A percentile compares a stretch with the other conserved stretches of the same genome.
phyloP scores from a whole-genome alignment of 2,113 vertebrate genomes.

The Cygnus atratus region DNA sequence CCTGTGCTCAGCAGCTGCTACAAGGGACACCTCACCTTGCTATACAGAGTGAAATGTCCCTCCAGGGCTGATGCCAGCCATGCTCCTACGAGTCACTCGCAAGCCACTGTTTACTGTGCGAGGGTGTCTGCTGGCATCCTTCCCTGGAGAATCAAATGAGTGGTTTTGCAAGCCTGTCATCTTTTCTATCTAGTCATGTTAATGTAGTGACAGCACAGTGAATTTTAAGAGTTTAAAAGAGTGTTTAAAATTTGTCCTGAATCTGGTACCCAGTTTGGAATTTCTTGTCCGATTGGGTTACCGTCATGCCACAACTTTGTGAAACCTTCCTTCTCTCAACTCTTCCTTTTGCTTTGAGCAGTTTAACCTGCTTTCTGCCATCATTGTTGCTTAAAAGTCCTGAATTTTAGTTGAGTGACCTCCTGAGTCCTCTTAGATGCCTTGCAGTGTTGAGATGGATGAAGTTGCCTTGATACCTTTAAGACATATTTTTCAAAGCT shows the following conservation, averaged over 20 bases:
- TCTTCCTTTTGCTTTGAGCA: not conserved
- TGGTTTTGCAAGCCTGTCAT: not conserved
- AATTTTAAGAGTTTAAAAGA: not conserved
- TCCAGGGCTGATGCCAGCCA: not conserved
- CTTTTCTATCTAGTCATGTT: not conserved
- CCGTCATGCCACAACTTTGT: fast-evolving
- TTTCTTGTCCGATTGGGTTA: not conserved
- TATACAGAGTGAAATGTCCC: fast-evolving
- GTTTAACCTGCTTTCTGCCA: not conserved
- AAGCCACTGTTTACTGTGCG: not conserved
- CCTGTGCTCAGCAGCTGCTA: not conserved
- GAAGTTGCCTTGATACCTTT: not conserved
- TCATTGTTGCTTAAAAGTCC: not conserved
- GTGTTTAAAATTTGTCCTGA: not conserved
- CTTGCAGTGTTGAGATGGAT: not conserved
- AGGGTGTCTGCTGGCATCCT: not conserved
- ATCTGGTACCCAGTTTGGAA: not conserved
- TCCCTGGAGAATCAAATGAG: fast-evolving
- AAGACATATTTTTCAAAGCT: not conserved
- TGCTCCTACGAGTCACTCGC: not conserved
- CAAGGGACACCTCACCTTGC: not conserved
- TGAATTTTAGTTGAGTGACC: not conserved
- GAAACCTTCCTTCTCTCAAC: not conserved
- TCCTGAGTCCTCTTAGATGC: not conserved
- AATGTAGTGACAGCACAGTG: not conserved